Base-by-base conservation (phyloP, 2,888 invertebrate genomes). In the Empis stercorea region DNA sequence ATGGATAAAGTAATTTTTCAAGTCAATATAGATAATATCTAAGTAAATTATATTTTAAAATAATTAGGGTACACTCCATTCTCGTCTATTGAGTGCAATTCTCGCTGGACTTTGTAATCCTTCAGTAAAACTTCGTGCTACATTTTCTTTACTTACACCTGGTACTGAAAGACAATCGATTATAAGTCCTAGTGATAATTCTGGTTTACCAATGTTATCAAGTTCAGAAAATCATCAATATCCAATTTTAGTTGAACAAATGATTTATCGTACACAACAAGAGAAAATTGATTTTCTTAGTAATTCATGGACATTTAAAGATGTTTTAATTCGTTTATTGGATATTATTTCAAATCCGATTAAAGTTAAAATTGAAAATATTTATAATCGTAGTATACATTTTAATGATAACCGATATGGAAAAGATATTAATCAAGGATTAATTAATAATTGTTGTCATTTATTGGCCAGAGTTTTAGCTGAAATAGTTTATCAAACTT, bases 81-180 rank as follows among this genome's bases (percentile, higher is more conserved):
- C 67, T 0, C 74, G 83, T 46, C 69, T 87, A 2, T 64, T 88
- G 44, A 83, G 85, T 52, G 84, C 93, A 0, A 84, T 91, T 3
- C 74, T 92, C 51, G 87, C 89, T 39, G 86, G 94, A 0, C 73
- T 95, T 52, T 89, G 91, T 60, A 81, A 81, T 40, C 84, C 87
- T 0, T 77, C 79, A 3, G 79, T 87, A 15, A 76, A 84, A 50
- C 68, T 87, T 30, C 76, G 84, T 30, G 80, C 79, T 48, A 84
- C 84, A 23, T 82, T 87, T 66, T 86, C 87, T 9, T 76, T 86
- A 48, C 70, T 84, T 46, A 78, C 62, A 32, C 62, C 65, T 1
- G 63, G 63, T 10, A 63, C 63, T 14, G 70, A 70, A 43, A 62
- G 66, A 0, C 69, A 68, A 40, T 67, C 68, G 2, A 67, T 78